A percentile compares a stretch with the other conserved stretches of the same genome.
These are phyloP conservation scores for Columba janthina DNA, from an alignment of 2,113 vertebrate species.

Conservation along the genomic window DNA sequence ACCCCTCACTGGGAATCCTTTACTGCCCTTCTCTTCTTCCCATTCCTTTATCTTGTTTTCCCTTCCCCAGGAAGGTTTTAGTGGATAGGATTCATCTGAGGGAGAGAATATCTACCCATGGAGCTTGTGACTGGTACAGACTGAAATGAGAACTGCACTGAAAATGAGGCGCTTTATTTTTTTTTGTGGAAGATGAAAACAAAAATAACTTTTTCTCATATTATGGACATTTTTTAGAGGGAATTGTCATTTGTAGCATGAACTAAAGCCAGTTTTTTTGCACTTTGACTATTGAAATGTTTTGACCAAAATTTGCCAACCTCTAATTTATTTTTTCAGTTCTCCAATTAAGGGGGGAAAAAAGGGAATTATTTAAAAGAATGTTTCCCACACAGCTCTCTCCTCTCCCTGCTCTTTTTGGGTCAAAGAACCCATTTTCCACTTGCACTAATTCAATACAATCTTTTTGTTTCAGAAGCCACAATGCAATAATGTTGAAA, in stretches of 20 bases:
- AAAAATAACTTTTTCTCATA: not conserved
- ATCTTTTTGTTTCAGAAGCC: not conserved
- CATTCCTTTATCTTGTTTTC: not conserved
- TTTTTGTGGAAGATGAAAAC: not conserved
- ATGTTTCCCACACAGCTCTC: not conserved
- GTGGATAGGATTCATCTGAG: not conserved
- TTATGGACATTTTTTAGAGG: constrained; percentile 8
- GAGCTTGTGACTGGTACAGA: not conserved
- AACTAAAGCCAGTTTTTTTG: not conserved
- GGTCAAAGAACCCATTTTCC: not conserved
- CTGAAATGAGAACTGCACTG: not conserved
- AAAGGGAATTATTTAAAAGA: not conserved
- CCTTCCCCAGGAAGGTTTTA: not conserved
- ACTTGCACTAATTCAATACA: not conserved
- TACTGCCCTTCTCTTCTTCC: not conserved
- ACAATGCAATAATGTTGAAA: not conserved
- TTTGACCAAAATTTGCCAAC: not conserved
- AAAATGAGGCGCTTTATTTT: not conserved
- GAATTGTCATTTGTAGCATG: not conserved
- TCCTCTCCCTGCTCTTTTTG: not conserved
- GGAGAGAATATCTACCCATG: not conserved
- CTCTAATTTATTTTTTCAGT: not conserved
- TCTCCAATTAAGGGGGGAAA: not conserved
- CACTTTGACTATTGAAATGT: not conserved
- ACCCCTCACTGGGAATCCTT: not conserved